These are phyloP conservation scores for Diachasmimorpha longicaudata DNA, from an alignment of 1,140 invertebrate species.

Conservation along the genomic window DNA sequence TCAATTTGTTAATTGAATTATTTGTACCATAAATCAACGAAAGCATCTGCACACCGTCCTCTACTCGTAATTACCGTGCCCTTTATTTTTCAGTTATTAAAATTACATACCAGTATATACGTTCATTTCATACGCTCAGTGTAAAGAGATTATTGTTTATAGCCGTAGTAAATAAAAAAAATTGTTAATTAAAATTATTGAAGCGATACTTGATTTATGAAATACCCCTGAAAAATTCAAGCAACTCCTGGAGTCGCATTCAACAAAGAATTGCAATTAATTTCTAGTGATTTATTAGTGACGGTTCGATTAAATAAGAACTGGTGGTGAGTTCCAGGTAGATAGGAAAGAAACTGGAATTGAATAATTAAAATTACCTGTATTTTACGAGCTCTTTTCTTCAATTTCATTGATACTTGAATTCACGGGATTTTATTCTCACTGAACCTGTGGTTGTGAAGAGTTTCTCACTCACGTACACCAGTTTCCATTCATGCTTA, in stretches of 20 bases:
- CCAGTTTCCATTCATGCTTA: conserved; percentile 53
- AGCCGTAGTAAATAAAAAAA: conserved; percentile 41
- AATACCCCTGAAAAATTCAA: not conserved
- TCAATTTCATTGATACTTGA: conserved; percentile 14
- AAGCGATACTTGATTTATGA: not conserved
- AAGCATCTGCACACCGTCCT: conserved; percentile 38
- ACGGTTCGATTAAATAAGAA: not conserved
- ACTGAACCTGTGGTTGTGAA: conserved; percentile 1
- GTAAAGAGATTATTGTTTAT: conserved; percentile 43
- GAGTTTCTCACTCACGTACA: conserved; percentile 15
- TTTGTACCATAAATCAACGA: not conserved
- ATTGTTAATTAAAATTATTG: conserved; percentile 38
- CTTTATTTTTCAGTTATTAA: conserved; percentile 14
- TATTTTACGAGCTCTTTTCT: not conserved
- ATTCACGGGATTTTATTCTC: not conserved
- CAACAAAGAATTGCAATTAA: not conserved
- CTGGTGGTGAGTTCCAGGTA: not conserved
- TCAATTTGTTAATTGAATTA: not conserved
- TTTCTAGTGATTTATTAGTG: not conserved
- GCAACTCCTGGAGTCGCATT: not conserved
- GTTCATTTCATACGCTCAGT: conserved; percentile 39
- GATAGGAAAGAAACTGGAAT: not conserved
- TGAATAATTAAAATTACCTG: conserved; percentile 12
- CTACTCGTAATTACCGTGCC: conserved; percentile 19
- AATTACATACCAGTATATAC: not conserved